phyloP scores from a whole-genome alignment of 2,888 invertebrate species.

The Blastobasis adustella region DNA sequence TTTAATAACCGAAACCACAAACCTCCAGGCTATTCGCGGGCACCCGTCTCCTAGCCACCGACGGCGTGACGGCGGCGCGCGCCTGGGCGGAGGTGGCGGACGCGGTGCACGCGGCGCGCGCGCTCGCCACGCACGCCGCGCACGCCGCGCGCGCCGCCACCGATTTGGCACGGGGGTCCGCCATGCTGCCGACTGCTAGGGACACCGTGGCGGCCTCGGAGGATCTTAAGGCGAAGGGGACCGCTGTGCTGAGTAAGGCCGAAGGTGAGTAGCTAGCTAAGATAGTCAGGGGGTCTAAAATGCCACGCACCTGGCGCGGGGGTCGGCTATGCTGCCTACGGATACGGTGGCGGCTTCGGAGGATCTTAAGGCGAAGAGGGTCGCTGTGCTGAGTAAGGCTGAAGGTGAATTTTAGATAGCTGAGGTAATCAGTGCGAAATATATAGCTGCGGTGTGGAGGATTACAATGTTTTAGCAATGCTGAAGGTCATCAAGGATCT shows the following conservation, averaged over 20 bases:
- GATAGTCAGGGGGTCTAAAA: constrained; percentile 46
- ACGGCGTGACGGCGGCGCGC: constrained; percentile 79
- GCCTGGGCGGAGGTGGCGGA: constrained; percentile 77
- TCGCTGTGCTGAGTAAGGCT: constrained; percentile 47
- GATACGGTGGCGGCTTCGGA: constrained; percentile 71
- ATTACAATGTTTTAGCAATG: no score
- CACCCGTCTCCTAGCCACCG: constrained; percentile 82
- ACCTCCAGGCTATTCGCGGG: constrained; percentile 75
- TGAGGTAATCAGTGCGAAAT: constrained; percentile 46
- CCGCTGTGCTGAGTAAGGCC: constrained; percentile 47
- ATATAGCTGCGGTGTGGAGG: no score
- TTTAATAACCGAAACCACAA: no score
- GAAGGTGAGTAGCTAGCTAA: constrained; percentile 48
- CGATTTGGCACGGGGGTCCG: constrained; percentile 39
- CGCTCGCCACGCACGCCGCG: constrained; percentile 49
- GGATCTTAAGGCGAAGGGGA: constrained; percentile 67
- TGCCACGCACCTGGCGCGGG: constrained; percentile 47
- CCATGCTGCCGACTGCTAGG: constrained; percentile 66
- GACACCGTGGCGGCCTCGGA: constrained; percentile 73
- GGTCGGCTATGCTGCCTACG: constrained; percentile 51
- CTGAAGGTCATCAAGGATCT: no score
- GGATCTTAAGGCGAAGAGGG: constrained; percentile 67
- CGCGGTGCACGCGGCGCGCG: constrained; percentile 49
- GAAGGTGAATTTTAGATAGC: constrained; percentile 52
- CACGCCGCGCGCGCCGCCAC: constrained; percentile 50